Base-by-base conservation (phyloP, 2,797 vertebrate genomes). In the Holocentrus rufus region DNA sequence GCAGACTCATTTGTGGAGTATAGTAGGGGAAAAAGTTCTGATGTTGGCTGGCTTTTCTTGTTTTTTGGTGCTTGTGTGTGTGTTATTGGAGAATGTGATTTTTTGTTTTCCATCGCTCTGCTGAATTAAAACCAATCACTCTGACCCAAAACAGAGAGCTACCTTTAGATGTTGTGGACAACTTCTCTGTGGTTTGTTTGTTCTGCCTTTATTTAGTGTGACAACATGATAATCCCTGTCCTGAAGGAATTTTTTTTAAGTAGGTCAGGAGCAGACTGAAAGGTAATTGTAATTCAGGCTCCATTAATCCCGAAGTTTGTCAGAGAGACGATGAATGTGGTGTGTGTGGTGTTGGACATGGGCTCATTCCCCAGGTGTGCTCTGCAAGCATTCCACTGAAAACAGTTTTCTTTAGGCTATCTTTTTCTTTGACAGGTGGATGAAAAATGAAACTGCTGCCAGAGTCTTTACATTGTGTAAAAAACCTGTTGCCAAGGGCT, bases 371-470 rank as follows among this genome's bases (percentile, higher is more conserved):
- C 50, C 44, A 60, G 15, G 58, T 62, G 31, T 61, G 58, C 61
- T 55, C 34, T 64, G 44, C 50, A 65, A 58, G 55, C 46, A 52
- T 73, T 77, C 71, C 55, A 4, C 5, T 23, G 18, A 72, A 79
- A 44, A 27, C 7, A 10, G 59, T 72, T 83, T 74, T 84, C 79
- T 88, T 76, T 50, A 74, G 76, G 81, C 56, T 58, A 50, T 58
- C 34, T 69, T 76, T 72, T 73, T 75, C 34, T 81, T 46, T 84
- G 76, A 81, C 72, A 74, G 76, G 68, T 78, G 57, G n/a, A 56
- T 72, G 54, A 83, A 55, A 72, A 74, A 67, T 65, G 30, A 70
- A 76, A 66, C 62, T 65, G 70, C 58, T 63, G 31, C 49, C 17
- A 13, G 3, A 72, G 65, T 83, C 56, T 52, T 72, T 60, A 74